A percentile compares a stretch with the other conserved stretches of the same genome.
Conservation (phyloP, 2,888 invertebrate genomes). For the Trichogramma evanescens region DNA sequence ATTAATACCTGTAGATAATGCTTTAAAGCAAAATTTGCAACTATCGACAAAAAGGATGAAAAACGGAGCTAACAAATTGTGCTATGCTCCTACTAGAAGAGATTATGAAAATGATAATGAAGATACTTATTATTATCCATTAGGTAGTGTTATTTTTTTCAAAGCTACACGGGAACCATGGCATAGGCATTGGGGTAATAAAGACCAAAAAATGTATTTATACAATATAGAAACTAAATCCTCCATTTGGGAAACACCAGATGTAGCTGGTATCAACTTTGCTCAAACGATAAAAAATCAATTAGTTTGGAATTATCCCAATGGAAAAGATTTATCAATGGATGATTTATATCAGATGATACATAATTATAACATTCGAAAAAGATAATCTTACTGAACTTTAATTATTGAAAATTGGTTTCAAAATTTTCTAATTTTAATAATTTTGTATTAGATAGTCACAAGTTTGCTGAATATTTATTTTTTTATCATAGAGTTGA, state of each 20-base stretch:
- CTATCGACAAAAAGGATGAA: conserved; percentile 29
- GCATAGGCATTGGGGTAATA: conserved; percentile 29
- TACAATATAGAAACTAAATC: conserved; percentile 23
- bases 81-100: conserved; percentile 20
- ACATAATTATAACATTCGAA: conserved; percentile 1
- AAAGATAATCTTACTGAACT: neutral
- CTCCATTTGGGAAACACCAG: conserved; percentile 28
- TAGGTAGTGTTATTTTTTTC: conserved; percentile 34
- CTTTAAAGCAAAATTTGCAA: conserved; percentile 27
- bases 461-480: too few relatives aligned
- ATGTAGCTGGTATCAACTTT: conserved; percentile 28
- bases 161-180: conserved; percentile 30
- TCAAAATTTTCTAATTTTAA: neutral
- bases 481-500: too few relatives aligned
- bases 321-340: conserved; percentile 24
- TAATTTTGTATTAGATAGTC: too few relatives aligned
- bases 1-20: conserved; percentile 24
- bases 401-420: neutral
- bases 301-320: conserved; percentile 34
- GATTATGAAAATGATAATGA: conserved; percentile 16
- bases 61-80: conserved; percentile 23
- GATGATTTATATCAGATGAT: conserved; percentile 15
- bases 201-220: conserved; percentile 25
- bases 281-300: conserved; percentile 29
- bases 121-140: conserved; percentile 30